These are phyloP conservation scores for Microplitis demolitor DNA, from an alignment of 1,140 invertebrate genomes.

Conservation along the genomic window DNA sequence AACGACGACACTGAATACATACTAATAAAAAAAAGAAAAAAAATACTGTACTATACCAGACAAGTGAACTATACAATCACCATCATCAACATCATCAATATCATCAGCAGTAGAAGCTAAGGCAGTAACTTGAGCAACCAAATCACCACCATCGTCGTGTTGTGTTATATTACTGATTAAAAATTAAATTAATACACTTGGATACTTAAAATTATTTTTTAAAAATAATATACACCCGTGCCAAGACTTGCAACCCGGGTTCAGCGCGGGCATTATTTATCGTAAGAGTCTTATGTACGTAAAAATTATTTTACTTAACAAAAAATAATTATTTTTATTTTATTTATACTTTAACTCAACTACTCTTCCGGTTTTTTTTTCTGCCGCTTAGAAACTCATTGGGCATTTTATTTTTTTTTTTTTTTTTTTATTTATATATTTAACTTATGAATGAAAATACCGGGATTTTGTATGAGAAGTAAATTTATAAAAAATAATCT, in stretches of 20 bases:
- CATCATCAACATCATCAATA: background rate
- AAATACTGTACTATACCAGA: background rate
- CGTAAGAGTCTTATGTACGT: background rate
- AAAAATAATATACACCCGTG: background rate
- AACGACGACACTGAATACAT: background rate
- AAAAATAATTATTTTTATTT: no score
- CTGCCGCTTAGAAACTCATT: background rate
- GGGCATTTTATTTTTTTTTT: no score
- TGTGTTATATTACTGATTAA: no score
- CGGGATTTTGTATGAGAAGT: no score
- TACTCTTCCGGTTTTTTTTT: background rate
- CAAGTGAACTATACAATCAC: background rate
- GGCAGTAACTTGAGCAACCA: background rate
- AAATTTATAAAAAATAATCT: no score
- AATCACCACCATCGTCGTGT: no score
- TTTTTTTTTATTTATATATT: no score
- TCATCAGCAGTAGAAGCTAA: background rate
- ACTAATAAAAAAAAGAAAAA: background rate
- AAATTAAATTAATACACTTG: no score
- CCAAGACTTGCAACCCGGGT: background rate
- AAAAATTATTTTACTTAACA: background rate
- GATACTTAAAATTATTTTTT: no score
- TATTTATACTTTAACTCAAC: background rate
- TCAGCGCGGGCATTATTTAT: conserved; percentile 8
- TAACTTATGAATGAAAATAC: no score